Percentiles rank a stretch among this genome's conserved stretches.
These are phyloP conservation scores for Hemichromis elongatus DNA, from an alignment of 2,113 vertebrate genomes.

Conservation along the genomic window DNA sequence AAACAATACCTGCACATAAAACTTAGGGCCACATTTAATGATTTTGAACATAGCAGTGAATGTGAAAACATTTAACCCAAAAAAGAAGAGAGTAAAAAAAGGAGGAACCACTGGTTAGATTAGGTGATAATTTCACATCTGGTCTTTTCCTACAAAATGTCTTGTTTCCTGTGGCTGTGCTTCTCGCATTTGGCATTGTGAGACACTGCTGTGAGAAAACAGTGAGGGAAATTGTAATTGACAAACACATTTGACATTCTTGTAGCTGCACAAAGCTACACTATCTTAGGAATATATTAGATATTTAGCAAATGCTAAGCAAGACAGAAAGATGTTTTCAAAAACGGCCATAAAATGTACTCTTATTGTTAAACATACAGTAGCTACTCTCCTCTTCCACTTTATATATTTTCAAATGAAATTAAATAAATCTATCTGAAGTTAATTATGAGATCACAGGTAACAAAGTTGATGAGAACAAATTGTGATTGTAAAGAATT, in stretches of 20 bases:
- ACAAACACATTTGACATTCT: background rate
- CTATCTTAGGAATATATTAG: background rate
- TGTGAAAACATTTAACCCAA: background rate
- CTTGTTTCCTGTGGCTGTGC: background rate
- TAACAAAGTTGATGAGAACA: fast-evolving
- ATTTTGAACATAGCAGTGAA: background rate
- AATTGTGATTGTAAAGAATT: background rate
- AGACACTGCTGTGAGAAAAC: background rate
- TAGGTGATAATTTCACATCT: background rate
- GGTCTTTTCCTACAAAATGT: background rate
- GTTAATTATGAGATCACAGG: background rate
- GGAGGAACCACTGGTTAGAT: background rate
- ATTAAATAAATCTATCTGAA: background rate
- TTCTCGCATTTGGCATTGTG: fast-evolving
- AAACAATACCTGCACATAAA: background rate
- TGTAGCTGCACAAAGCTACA: background rate
- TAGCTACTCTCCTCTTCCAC: fast-evolving
- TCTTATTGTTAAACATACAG: background rate
- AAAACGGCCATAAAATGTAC: background rate
- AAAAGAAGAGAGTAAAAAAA: background rate
- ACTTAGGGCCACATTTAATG: background rate
- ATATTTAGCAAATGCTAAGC: background rate
- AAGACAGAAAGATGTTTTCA: background rate
- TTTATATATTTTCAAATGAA: background rate
- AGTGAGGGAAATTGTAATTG: background rate